These are phyloP conservation scores for Sinopyrophorus schimmeli DNA, from an alignment of 2,888 invertebrate species.

Conservation along the genomic window DNA sequence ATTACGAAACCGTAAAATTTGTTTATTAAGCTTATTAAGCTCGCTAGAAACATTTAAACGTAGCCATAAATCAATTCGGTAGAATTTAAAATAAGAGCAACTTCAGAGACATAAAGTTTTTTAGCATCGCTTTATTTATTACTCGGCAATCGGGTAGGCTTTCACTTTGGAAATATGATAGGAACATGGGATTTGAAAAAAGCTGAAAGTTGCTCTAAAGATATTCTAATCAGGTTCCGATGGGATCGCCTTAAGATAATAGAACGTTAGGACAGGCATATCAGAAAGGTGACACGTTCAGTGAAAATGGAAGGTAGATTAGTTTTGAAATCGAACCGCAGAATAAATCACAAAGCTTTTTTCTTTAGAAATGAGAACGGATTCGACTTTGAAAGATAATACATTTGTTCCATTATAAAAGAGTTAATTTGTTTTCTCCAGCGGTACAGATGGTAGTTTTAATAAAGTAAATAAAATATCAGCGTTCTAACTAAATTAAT, in stretches of 20 bases:
- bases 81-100: too few species aligned
- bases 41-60: too few species aligned
- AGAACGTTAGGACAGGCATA: constrained; percentile 19
- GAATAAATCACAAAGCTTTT: constrained; percentile 37
- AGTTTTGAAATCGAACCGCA: constrained; percentile 38
- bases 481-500: constrained; percentile 17
- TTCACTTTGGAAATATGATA: constrained; percentile 2
- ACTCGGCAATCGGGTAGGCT: constrained; percentile 3
- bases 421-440: too few species aligned
- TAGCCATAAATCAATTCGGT: too few species aligned
- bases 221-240: constrained; percentile 29
- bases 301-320: constrained; percentile 42
- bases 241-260: constrained; percentile 27
- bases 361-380: constrained; percentile 16
- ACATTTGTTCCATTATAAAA: constrained; percentile 9
- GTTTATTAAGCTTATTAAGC: too few species aligned
- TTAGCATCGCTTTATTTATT: too few species aligned
- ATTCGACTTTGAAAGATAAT: constrained; percentile 17
- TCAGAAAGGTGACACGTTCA: constrained; percentile 29
- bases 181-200: constrained; percentile 10
- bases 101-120: too few species aligned
- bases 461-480: constrained; percentile 12
- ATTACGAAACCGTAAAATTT: too few species aligned
- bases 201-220: constrained; percentile 16
- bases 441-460: constrained; percentile 15